Evolutionary conservation across 2,113 vertebrate genomes (phyloP).

Genomic region (Ailuropoda melanoleuca): DNA sequence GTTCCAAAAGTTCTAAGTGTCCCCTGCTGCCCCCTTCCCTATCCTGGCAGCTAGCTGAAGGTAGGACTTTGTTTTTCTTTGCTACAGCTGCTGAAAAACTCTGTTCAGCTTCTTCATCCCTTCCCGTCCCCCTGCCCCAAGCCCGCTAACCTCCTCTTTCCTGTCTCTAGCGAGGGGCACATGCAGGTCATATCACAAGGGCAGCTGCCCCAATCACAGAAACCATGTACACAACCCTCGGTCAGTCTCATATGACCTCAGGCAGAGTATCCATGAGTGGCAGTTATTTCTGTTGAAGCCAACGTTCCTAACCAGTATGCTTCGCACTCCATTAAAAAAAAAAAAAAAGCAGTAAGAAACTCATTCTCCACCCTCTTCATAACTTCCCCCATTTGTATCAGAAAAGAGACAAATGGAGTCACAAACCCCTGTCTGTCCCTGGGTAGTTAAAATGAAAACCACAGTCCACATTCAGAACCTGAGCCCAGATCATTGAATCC

Average conservation of each 20-base stretch:
- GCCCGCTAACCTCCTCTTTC: not conserved
- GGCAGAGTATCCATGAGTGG: not conserved
- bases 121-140: not conserved
- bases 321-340: not conserved
- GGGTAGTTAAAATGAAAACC: not conserved
- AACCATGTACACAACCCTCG: not conserved
- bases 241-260: not conserved
- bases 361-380: not conserved
- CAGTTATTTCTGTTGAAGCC: slow-evolving; percentile 20
- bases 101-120: not conserved
- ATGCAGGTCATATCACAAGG: not conserved
- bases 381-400: not conserved
- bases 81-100: not conserved
- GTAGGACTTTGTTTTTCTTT: not conserved
- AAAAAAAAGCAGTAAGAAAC: not conserved
- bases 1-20: not conserved
- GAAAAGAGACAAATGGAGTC: not conserved
- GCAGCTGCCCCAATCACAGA: not conserved
- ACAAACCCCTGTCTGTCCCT: not conserved
- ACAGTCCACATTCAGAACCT: not conserved
- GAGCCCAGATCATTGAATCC: not conserved
- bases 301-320: not conserved
- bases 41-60: not conserved
- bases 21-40: slow-evolving; percentile 9
- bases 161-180: not conserved